phyloP scores from a whole-genome alignment of 2,797 vertebrate genomes.

The Spinus pinus region DNA sequence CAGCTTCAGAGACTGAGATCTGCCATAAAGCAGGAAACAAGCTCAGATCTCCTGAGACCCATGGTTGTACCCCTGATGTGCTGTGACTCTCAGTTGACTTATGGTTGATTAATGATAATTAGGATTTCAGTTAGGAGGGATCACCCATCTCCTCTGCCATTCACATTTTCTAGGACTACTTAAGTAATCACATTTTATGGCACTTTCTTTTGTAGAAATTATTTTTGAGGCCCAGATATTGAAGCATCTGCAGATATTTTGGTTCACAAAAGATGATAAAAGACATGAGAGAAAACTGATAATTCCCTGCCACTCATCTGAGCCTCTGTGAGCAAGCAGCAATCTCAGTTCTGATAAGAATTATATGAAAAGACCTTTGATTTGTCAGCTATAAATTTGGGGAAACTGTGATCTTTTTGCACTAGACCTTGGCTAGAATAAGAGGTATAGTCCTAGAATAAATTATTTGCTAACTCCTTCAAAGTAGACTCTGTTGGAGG shows the following conservation, averaged over 20 bases:
- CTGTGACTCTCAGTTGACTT: not conserved
- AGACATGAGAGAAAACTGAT: not conserved
- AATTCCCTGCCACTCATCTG: not conserved
- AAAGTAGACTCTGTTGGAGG: not conserved
- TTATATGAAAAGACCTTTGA: not conserved
- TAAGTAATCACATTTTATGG: not conserved
- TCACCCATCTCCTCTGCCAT: not conserved
- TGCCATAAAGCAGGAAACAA: not conserved
- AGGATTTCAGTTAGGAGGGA: not conserved
- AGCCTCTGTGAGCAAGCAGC: not conserved
- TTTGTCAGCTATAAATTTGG: not conserved
- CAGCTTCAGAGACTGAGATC: not conserved
- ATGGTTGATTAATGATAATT: accelerated
- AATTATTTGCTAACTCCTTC: not conserved
- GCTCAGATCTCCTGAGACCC: not conserved
- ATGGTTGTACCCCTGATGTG: not conserved
- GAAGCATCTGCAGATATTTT: not conserved
- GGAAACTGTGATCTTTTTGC: not conserved
- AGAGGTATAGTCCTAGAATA: not conserved
- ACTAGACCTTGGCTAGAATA: not conserved
- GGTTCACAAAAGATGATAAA: not conserved
- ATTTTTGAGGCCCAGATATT: not conserved
- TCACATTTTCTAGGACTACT: not conserved
- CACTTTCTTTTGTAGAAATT: not conserved
- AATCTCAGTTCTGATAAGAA: not conserved